Evolutionary conservation across 2,888 invertebrate genomes (phyloP).

Genomic region (Hypena proboscidalis): DNA sequence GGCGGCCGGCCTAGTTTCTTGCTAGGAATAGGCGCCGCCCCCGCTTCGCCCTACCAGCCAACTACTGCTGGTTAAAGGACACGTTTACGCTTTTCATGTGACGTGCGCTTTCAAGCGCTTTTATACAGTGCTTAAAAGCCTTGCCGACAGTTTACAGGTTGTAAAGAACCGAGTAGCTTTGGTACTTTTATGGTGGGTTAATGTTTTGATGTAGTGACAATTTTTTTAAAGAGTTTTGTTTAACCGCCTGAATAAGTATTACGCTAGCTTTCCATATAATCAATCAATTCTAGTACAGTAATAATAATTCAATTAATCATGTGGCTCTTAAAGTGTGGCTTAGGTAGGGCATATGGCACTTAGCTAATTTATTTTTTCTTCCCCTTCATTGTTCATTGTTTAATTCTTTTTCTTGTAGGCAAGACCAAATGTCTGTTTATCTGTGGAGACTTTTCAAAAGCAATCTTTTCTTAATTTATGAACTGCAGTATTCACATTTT

Average conservation of each 20-base stretch:
- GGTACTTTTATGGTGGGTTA: background rate
- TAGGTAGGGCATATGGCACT: too few relatives aligned
- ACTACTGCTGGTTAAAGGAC: conserved; percentile 76
- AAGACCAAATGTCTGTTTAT: too few relatives aligned
- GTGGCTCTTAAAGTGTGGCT: too few relatives aligned
- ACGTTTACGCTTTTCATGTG: conserved; percentile 58
- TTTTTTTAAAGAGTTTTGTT: conserved; percentile 31
- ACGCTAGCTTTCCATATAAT: conserved; percentile 17
- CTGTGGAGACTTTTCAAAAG: too few relatives aligned
- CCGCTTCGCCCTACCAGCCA: conserved; percentile 76
- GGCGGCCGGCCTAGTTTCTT: conserved; percentile 83
- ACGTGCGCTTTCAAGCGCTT: conserved; percentile 47
- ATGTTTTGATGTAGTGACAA: conserved; percentile 12
- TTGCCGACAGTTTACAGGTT: conserved; percentile 38
- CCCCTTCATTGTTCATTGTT: too few relatives aligned
- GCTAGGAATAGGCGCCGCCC: conserved; percentile 83
- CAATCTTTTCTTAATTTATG: too few relatives aligned
- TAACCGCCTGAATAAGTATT: conserved; percentile 36
- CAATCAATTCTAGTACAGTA: too few relatives aligned
- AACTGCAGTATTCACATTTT: too few relatives aligned
- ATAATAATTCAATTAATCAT: too few relatives aligned
- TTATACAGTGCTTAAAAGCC: conserved; percentile 29
- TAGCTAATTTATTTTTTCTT: too few relatives aligned
- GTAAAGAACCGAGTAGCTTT: conserved; percentile 12
- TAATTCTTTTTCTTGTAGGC: too few relatives aligned